Base-by-base conservation (phyloP, 2,888 invertebrate species). In the Polydesmus complanatus region DNA sequence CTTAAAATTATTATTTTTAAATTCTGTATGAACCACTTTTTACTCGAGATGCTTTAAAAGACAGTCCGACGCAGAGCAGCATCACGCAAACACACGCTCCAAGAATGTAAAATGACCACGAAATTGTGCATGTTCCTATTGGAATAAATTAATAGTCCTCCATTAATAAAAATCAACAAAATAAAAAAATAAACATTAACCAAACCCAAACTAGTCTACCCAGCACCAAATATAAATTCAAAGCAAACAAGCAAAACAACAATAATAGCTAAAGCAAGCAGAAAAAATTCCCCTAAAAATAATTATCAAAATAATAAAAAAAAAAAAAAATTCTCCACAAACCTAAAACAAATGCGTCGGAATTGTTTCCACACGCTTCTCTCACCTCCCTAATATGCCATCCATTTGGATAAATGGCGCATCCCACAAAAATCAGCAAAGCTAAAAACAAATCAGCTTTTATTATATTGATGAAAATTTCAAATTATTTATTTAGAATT, bases 351-450 rank as follows among this genome's bases (percentile, higher is more conserved):
- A 81, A 82, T 65, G 78, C 75, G 64, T 78, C 78, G 56, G 81
- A 79, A 60, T 74, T 71, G 66, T 77, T 76, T 57, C 81, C 81
- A 68, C 82, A 82, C 64, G 81, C 80, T 68, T 82, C 81, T 66
- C 77, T 73, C 52, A 82, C 80, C 74, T 83, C 81, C 63, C 78
- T 74, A 70, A 80, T 81, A 69, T 80, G 80, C 81, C 81, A 83
- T 65, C 82, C 82, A 61, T 81, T 72, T 23, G 82, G 81, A 71
- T 81, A 82, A 66, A 82, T 73, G 56, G 78, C 78, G 61, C 79
- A 76, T 25, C 81, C 82, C 48, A 77, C 74, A 66, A 78, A 74
- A 66, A 82, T 77, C 68, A 81, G 74, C 66, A 79, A 69, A 62
- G 79, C 81, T 81, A 75, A 37, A 37, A 37, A 37, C 37, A 37